A percentile compares a stretch with the other conserved stretches of the same genome.
Evolutionary conservation across 2,113 vertebrate genomes (phyloP).

Genomic region (Haemorhous mexicanus): DNA sequence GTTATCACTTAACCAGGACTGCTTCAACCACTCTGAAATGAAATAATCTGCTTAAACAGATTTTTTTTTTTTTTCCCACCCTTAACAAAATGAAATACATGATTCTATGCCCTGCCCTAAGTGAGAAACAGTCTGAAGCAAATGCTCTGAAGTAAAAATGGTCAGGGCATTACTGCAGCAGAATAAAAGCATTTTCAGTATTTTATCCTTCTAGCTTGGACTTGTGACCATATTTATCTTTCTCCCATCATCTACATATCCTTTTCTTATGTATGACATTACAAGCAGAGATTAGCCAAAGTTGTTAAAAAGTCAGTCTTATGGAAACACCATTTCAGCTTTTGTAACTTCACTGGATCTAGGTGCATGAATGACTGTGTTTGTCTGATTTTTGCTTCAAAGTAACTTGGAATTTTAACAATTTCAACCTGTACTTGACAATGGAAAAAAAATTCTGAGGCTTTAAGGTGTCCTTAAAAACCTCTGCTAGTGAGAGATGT

Average conservation of each 20-base stretch:
- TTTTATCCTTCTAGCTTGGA: neutral
- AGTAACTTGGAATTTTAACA: neutral
- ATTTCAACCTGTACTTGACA: neutral
- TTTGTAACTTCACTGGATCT: neutral
- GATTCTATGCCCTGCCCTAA: neutral
- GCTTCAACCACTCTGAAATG: neutral
- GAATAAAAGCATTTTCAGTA: neutral
- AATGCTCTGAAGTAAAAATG: neutral
- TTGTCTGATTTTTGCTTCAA: neutral
- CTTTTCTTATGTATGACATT: neutral
- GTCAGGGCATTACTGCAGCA: neutral
- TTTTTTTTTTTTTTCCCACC: neutral
- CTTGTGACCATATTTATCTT: neutral
- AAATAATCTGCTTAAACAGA: neutral
- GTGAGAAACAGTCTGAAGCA: neutral
- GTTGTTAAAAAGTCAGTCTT: neutral
- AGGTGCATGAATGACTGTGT: neutral
- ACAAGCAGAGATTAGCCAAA: neutral
- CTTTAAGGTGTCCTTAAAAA: neutral
- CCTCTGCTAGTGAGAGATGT: neutral
- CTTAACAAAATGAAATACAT: neutral
- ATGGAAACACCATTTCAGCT: neutral
- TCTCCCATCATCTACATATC: neutral
- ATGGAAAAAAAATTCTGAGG: neutral
- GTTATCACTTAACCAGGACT: neutral